Evolutionary conservation across 2,113 vertebrate genomes (phyloP).

Genomic region (Struthio camelus): DNA sequence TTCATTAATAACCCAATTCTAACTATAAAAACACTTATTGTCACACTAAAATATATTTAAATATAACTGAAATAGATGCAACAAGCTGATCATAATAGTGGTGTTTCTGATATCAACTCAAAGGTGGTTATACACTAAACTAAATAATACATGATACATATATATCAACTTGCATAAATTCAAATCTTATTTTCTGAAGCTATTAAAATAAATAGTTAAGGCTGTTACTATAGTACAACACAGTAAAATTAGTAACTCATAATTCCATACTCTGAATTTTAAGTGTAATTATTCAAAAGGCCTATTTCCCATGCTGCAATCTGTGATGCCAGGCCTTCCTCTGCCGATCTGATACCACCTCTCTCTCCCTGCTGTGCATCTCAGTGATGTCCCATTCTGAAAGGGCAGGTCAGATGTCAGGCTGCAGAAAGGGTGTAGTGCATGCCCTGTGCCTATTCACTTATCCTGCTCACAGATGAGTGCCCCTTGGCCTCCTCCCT

Average conservation of each 20-base stretch:
- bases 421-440: neutral
- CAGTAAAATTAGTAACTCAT: neutral
- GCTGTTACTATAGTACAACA: neutral
- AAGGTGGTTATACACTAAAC: neutral
- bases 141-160: neutral
- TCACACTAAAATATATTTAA: neutral
- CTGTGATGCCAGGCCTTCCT: neutral
- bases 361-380: fast-evolving
- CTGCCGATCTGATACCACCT: neutral
- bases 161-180: neutral
- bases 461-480: neutral
- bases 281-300: neutral
- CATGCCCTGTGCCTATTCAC: neutral
- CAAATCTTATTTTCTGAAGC: neutral
- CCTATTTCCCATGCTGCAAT: neutral
- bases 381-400: too few relatives aligned
- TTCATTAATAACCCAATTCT: neutral
- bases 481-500: neutral
- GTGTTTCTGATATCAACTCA: neutral
- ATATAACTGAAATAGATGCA: neutral
- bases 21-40: neutral
- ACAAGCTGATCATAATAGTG: neutral
- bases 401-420: neutral
- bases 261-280: neutral
- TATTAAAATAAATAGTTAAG: neutral